Conservation (phyloP, 1,140 invertebrate species). For the Augochlora pura region DNA sequence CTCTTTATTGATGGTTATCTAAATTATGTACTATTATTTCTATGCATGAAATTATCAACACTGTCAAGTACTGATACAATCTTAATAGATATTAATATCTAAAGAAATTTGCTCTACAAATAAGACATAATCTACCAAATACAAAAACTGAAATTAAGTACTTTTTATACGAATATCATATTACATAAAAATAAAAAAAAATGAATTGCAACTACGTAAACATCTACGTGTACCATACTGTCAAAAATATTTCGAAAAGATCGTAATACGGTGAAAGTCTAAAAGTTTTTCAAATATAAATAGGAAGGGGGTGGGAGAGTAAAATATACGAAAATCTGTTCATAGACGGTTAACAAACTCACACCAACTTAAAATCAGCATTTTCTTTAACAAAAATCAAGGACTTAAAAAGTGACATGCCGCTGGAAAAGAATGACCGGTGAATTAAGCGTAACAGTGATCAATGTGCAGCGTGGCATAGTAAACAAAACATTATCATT, state of each 20-base stretch:
- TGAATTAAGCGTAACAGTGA: constrained; percentile 17
- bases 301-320: neutral
- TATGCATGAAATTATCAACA: neutral
- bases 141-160: neutral
- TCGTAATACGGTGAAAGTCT: neutral
- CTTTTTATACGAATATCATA: too few species aligned
- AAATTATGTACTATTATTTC: neutral
- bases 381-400: constrained; percentile 68
- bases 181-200: too few species aligned
- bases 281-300: neutral
- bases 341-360: constrained; percentile 48
- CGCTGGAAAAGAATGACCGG: constrained; percentile 23
- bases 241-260: neutral
- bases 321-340: neutral
- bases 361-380: constrained; percentile 69
- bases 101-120: neutral
- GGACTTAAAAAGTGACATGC: constrained; percentile 71
- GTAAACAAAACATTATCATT: constrained; percentile 65
- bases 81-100: neutral
- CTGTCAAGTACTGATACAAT: neutral
- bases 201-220: neutral
- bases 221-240: neutral
- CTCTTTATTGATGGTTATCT: constrained; percentile 17
- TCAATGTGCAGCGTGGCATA: constrained; percentile 35
- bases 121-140: neutral